Conservation (phyloP, 2,797 vertebrate species). For the Sternotherus odoratus region DNA sequence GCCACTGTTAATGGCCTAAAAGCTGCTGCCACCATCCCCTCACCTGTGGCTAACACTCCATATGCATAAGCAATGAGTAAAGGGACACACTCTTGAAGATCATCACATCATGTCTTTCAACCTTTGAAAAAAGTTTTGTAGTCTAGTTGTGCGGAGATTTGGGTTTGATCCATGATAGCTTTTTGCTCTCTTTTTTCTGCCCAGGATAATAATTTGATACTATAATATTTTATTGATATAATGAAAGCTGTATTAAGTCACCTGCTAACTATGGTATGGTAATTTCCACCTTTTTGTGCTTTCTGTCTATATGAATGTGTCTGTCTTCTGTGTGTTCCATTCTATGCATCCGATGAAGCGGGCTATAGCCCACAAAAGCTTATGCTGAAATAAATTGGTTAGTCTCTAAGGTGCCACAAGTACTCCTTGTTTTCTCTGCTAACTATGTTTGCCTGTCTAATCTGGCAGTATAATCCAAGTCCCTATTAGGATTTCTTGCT, state of each 20-base stretch:
- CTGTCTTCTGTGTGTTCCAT: no score
- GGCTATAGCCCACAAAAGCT: no score
- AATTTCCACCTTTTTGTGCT: no score
- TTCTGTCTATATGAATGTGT: no score
- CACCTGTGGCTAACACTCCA: not conserved
- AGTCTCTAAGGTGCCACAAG: no score
- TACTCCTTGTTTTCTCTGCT: not conserved
- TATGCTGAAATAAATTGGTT: no score
- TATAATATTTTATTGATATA: not conserved
- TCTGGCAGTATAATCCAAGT: not conserved
- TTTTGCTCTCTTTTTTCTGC: not conserved
- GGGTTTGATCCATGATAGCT: not conserved
- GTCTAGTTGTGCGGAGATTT: not conserved
- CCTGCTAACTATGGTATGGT: not conserved
- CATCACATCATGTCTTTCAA: not conserved
- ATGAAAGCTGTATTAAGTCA: not conserved
- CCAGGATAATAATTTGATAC: not conserved
- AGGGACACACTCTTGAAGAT: not conserved
- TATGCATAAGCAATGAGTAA: not conserved
- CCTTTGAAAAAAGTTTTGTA: not conserved
- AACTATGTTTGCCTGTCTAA: not conserved
- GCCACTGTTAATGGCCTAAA: not conserved
- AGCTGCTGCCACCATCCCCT: not conserved
- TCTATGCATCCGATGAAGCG: no score
- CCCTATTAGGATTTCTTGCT: not conserved